Evolutionary conservation across 2,113 vertebrate genomes (phyloP), one percentile per base, ranked within the genome.

Genomic region (Rhinogobius similis): DNA sequence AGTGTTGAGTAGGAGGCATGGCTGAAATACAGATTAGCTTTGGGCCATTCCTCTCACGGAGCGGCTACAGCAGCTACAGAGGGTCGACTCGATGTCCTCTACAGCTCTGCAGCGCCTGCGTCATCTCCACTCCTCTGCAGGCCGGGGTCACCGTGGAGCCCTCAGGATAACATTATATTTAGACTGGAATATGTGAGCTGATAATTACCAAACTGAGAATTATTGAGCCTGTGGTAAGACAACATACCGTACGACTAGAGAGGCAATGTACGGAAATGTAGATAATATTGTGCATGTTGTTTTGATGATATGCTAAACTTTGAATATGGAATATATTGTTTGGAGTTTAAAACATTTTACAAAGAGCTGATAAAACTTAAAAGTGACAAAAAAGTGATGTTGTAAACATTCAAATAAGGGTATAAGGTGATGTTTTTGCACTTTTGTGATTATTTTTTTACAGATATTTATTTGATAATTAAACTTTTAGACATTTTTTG

Each of bases 21-120:
- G 20, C 21, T 79, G 38, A 70, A 73, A 61, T 50, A 29, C 55
- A 73, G 72, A 81, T 77, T 58, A 69, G 77, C 76, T 81, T 77
- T 67, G 70, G 86, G 82, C 78, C 68, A 86, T 90, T 90, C 86
- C 79, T 67, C 81, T 90, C 87, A 82, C 56, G 14, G 56, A 55
- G 53, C 68, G 26, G 75, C 65, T 68, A 63, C 83, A 67, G 76
- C 58, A 75, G 66, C 79, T 69, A 80, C 85, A 78, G 78, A 80
- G 79, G 71, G 56, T 84, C 21, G 26, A 77, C 80, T 83, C 68
- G 13, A 72, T 72, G 79, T 87, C 86, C 82, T 81, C 84, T 81
- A 65, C 48, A 24, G 67, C 68, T 79, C 77, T n/a, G 78, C 70
- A 74, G 82, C 72, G 66, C 77, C 83, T 89, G 89, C 86, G 85